Base-by-base conservation (phyloP, 1,140 invertebrate genomes). In the Trachymyrmex septentrionalis region DNA sequence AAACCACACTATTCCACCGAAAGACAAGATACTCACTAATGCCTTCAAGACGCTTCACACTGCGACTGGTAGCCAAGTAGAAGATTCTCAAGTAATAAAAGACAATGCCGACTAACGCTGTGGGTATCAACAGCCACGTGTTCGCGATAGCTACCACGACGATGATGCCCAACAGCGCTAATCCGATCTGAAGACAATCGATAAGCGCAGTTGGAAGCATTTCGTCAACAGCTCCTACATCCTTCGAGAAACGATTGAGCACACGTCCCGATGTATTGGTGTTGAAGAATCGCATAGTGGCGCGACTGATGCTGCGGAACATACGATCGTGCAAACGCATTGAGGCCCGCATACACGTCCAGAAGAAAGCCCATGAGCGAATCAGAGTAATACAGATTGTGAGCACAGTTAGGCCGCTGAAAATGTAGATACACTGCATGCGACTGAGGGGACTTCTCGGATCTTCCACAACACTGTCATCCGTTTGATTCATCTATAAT, bases 231-330 rank as follows among this genome's bases (percentile, higher is more conserved):
- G 96, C 95, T 0, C 97, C 97, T 90, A 97, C 95, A 88, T 97
- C 97, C 89, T 96, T 96, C 1, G 96, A 96, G 90, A 97, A 97
- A 38, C 96, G 93, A 91, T 97, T 97, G 3, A 97, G 88, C 50
- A 96, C 96, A 61, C 96, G 91, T 0, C 94, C 93, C 0, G 95
- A 95, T 6, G 98, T 97, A 93, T 99, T 99, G 10, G 96, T 97
- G 89, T 98, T 98, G 94, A 99, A 99, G 94, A 99, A 99, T 9
- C 96, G 96, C 96, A 99, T 98, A 0, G 97, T 97, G 0, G 98
- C 97, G 9, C 97, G 96, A 38, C 98, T 96, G 1, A 99, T 96
- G 69, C 97, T 97, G 14, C 95, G 94, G 92, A 99, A 99, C 97
- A 99, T 98, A 9, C 93, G 95, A 91, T 99, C 97, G 92, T 99